Conservation (phyloP, 2,797 vertebrate genomes). For the Botia kubotai region DNA sequence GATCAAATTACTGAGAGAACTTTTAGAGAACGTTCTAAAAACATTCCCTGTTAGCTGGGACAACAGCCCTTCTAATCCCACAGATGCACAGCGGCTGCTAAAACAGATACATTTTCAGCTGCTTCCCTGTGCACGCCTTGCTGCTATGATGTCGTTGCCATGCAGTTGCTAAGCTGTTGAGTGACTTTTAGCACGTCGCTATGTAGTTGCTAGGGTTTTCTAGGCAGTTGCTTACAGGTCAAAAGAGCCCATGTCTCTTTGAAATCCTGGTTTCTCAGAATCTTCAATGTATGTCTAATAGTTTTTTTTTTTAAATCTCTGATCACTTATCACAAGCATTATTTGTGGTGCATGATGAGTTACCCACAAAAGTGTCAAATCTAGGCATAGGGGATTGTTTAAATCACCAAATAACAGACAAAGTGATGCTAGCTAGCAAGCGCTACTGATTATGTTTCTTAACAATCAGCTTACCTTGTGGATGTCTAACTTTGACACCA, state of each 20-base stretch:
- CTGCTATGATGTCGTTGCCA: too few relatives aligned
- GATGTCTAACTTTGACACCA: background rate
- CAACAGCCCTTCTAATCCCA: conserved; percentile 41
- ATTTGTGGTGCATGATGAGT: background rate
- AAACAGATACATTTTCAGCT: conserved; percentile 9
- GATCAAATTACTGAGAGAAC: too few relatives aligned
- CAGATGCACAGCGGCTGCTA: conserved; percentile 31
- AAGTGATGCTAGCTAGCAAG: background rate
- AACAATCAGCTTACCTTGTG: background rate
- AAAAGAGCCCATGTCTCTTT: too few relatives aligned
- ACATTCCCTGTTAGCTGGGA: too few relatives aligned
- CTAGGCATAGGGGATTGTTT: background rate
- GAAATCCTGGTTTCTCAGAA: background rate
- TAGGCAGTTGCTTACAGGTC: too few relatives aligned
- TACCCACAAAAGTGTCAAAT: background rate
- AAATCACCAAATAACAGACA: too few relatives aligned
- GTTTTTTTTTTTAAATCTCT: background rate
- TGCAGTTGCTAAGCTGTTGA: background rate
- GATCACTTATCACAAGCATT: background rate
- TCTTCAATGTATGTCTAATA: background rate
- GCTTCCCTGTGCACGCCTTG: too few relatives aligned
- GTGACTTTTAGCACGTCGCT: conserved; percentile 12
- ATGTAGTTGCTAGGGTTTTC: background rate
- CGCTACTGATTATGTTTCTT: background rate
- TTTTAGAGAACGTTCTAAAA: too few relatives aligned